Percentiles rank a stretch among this genome's conserved stretches.
phyloP scores from a whole-genome alignment of 92 coral and sea anemone genomes.

The Actinostola sp. region DNA sequence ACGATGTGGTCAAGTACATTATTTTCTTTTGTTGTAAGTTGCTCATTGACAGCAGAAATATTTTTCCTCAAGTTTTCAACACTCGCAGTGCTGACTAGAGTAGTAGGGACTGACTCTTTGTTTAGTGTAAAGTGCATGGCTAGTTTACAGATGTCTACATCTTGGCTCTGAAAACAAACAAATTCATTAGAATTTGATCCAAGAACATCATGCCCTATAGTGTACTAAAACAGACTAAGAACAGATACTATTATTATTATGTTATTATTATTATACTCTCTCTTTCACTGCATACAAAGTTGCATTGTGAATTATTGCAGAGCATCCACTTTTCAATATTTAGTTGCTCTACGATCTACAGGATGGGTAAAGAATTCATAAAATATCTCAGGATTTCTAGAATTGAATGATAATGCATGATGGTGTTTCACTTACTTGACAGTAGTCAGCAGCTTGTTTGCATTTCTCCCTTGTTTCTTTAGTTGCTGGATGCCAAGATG shows the following conservation, averaged over 20 bases:
- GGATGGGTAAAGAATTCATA: too few species aligned
- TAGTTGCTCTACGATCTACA: too few species aligned
- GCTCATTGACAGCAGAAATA: conserved; percentile 68
- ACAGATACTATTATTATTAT: too few species aligned
- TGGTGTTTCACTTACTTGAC: conserved; percentile 65
- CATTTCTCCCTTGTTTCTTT: conserved; percentile 71
- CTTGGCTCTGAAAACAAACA: conserved; percentile 53
- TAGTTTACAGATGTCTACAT: conserved; percentile 91
- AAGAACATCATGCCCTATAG: too few species aligned
- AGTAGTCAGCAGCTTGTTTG: conserved; percentile 80
- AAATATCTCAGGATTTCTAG: background rate
- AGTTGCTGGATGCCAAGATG: conserved; percentile 94
- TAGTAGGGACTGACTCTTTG: conserved; percentile 82
- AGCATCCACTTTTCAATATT: too few species aligned
- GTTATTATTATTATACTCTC: too few species aligned
- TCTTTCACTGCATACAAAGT: too few species aligned
- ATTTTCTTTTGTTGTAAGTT: conserved; percentile 67
- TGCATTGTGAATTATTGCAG: too few species aligned
- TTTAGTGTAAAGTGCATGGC: conserved; percentile 89
- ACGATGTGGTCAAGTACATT: conserved; percentile 59
- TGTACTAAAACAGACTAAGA: too few species aligned
- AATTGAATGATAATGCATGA: background rate
- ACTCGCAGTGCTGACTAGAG: conserved; percentile 95
- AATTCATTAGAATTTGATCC: background rate
- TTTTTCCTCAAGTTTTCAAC: conserved; percentile 77